Conservation (phyloP, 2,113 vertebrate species). For the Carlito syrichta region DNA sequence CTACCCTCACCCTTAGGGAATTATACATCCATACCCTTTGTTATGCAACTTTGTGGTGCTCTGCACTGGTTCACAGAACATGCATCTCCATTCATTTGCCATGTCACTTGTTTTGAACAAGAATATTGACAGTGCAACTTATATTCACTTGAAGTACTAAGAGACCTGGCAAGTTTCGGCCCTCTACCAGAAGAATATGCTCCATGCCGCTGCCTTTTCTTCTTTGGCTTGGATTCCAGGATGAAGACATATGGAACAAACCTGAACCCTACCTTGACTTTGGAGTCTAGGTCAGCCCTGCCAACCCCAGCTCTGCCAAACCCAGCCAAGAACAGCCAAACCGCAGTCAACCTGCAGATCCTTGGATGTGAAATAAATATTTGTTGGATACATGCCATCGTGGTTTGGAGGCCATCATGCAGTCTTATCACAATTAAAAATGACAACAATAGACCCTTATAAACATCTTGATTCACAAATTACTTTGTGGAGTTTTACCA, state of each 20-base stretch:
- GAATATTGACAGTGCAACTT: background rate
- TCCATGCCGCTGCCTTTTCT: background rate
- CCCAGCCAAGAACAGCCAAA: background rate
- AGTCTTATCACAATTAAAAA: background rate
- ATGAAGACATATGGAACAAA: background rate
- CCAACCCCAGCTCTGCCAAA: background rate
- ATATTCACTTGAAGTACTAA: background rate
- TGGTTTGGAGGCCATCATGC: background rate
- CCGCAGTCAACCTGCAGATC: background rate
- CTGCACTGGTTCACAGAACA: background rate
- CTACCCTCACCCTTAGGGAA: background rate
- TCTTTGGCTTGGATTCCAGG: background rate
- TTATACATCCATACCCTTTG: background rate
- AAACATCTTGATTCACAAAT: conserved; percentile 18
- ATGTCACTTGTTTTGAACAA: background rate
- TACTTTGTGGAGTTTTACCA: conserved; percentile 10
- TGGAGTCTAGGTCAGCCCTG: background rate
- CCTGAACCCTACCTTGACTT: background rate
- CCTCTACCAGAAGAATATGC: background rate
- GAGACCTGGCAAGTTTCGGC: background rate
- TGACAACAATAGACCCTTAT: background rate
- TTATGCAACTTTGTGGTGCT: background rate
- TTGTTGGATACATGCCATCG: conserved; percentile 3
- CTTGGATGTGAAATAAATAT: background rate
- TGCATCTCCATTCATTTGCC: background rate